Conservation (phyloP, 2,797 vertebrate species). For the Siniperca undulata region DNA sequence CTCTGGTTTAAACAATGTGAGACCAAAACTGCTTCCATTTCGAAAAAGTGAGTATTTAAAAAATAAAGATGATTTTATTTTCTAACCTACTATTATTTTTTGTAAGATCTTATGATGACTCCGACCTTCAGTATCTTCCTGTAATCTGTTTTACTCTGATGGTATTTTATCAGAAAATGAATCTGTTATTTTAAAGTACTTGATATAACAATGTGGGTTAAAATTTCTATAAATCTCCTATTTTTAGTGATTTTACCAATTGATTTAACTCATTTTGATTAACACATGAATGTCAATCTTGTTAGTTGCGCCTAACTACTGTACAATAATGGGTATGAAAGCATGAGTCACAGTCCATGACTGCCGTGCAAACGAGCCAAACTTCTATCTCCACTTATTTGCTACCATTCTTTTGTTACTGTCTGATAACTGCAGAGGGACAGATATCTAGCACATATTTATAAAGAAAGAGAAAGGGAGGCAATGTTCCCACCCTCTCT, state of each 20-base stretch:
- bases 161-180: background rate
- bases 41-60: background rate
- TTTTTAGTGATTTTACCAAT: background rate
- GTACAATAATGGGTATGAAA: background rate
- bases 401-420: background rate
- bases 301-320: background rate
- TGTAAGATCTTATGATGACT: background rate
- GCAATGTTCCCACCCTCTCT: conserved; percentile 51
- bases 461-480: conserved; percentile 36
- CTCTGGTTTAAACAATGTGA: background rate
- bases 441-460: conserved; percentile 33
- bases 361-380: background rate
- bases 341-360: background rate
- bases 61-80: background rate
- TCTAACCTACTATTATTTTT: background rate
- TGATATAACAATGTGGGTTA: background rate
- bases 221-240: background rate
- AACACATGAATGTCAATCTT: background rate
- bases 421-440: conserved; percentile 23
- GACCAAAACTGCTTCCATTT: background rate
- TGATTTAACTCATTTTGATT: background rate
- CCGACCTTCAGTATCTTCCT: background rate
- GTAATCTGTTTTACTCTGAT: background rate
- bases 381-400: conserved; percentile 1
- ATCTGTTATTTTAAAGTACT: background rate